These are phyloP conservation scores for Eulemur macaco DNA, from an alignment of 2,113 vertebrate species.

Conservation along the genomic window DNA sequence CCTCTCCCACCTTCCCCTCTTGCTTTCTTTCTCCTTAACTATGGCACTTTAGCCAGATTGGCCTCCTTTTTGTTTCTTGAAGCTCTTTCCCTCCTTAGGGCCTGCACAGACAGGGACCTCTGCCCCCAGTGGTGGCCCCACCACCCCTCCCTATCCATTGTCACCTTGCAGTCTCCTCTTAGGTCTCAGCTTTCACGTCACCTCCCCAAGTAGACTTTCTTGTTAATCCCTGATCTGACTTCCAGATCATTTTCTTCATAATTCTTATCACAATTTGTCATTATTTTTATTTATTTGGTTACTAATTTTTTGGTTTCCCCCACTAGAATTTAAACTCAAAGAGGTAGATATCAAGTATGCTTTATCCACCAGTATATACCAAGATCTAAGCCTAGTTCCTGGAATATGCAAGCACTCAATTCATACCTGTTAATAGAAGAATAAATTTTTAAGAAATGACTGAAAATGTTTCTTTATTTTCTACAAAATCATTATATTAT, in stretches of 20 bases:
- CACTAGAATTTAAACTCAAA: background rate
- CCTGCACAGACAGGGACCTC: background rate
- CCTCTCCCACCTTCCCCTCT: background rate
- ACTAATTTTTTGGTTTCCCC: background rate
- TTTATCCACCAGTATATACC: background rate
- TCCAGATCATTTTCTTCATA: background rate
- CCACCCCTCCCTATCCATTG: background rate
- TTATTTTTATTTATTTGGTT: background rate
- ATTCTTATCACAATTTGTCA: background rate
- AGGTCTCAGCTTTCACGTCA: background rate
- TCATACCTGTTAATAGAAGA: background rate
- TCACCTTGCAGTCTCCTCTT: background rate
- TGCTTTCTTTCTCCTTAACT: background rate
- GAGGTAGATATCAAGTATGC: background rate
- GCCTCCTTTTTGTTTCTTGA: background rate
- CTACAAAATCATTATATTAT: background rate
- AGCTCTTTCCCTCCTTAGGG: background rate
- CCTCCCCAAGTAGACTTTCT: background rate
- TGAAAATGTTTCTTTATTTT: background rate
- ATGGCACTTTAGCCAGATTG: no score
- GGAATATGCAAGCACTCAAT: background rate
- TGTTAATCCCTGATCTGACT: background rate
- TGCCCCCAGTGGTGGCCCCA: background rate
- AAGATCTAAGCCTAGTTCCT: background rate
- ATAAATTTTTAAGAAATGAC: background rate